Evolutionary conservation across 2,113 vertebrate species (phyloP).

Genomic region (Numida meleagris): DNA sequence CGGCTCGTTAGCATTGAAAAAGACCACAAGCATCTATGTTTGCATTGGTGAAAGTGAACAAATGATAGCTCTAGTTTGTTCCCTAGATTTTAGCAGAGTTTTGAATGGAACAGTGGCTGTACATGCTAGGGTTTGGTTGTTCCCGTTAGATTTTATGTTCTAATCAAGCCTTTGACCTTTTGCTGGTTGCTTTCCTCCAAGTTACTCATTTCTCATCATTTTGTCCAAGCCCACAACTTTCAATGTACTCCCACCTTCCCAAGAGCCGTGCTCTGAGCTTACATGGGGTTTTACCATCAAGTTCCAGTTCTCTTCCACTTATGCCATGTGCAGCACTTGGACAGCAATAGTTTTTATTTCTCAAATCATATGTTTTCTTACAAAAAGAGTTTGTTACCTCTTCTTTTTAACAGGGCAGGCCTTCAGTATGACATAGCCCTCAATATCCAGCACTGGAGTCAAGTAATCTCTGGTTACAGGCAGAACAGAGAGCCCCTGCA

Average conservation of each 20-base stretch:
- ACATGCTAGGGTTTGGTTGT: background rate
- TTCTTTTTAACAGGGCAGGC: background rate
- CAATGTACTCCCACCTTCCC: background rate
- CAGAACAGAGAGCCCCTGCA: background rate
- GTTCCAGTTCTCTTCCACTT: background rate
- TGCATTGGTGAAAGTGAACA: background rate
- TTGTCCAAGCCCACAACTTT: background rate
- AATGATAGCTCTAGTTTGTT: background rate
- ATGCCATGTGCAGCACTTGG: background rate
- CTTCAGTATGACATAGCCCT: background rate
- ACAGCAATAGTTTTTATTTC: background rate
- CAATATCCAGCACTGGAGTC: background rate
- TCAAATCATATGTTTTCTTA: background rate
- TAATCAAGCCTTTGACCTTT: background rate
- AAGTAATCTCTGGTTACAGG: background rate
- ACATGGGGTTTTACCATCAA: background rate
- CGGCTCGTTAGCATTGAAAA: background rate
- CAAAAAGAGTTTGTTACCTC: background rate
- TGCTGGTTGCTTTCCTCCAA: background rate
- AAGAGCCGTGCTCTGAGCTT: background rate
- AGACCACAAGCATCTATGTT: fast-evolving
- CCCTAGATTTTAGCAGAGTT: background rate
- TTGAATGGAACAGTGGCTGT: background rate
- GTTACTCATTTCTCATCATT: background rate
- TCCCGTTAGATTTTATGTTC: background rate